A percentile compares a stretch with the other conserved stretches of the same genome.
These are phyloP conservation scores for Phylloscopus collybita DNA, from an alignment of 2,797 vertebrate genomes.

Conservation along the genomic window DNA sequence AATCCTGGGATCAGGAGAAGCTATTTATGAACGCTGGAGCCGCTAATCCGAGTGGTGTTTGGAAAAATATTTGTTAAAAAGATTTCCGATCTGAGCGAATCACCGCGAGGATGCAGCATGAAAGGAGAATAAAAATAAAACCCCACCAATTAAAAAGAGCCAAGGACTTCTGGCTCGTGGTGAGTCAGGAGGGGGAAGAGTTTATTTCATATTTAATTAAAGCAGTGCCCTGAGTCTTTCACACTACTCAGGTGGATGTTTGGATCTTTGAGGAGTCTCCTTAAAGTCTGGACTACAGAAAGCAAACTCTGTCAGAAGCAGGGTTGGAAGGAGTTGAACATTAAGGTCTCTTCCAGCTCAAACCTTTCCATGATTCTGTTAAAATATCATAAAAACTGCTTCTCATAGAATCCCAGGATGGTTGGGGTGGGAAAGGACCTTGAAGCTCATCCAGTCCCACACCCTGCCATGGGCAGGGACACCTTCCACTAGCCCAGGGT, in stretches of 20 bases:
- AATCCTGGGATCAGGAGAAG: neutral
- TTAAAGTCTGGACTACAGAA: neutral
- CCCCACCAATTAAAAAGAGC: neutral
- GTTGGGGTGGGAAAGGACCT: neutral
- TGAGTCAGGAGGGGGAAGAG: neutral
- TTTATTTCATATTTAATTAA: neutral
- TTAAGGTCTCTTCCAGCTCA: neutral
- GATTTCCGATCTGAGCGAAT: neutral
- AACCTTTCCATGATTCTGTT: rapidly evolving
- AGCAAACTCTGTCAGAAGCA: neutral
- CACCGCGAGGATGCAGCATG: neutral
- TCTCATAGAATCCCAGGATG: neutral
- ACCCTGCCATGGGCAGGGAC: neutral
- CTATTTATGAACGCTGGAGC: neutral
- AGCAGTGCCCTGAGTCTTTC: neutral
- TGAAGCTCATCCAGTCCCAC: neutral
- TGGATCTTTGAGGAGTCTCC: neutral
- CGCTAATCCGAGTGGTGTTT: neutral
- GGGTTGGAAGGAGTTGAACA: neutral
- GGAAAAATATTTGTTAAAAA: constrained; percentile 10
- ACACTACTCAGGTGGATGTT: rapidly evolving
- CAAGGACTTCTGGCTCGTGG: neutral
- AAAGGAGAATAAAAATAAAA: neutral
- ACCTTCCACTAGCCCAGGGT: rapidly evolving
- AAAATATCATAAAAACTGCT: neutral